Conservation (phyloP, 1,140 invertebrate genomes). For the Idris sp. region DNA sequence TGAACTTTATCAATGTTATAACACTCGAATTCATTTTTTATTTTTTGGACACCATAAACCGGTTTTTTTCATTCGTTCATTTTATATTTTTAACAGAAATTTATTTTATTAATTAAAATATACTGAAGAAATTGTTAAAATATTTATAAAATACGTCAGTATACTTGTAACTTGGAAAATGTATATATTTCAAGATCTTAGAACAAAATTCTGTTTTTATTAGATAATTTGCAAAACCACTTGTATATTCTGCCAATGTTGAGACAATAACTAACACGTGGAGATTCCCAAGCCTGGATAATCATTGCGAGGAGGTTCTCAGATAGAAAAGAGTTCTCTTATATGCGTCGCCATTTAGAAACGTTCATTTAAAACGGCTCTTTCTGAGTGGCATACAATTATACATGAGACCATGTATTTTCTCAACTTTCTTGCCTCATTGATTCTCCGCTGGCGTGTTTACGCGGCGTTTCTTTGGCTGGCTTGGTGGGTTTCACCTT, state of each 20-base stretch:
- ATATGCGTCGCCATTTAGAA: conserved; percentile 35
- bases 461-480: conserved; percentile 52
- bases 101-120: too few species aligned
- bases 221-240: too few species aligned
- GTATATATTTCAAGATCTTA: too few species aligned
- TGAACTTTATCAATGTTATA: too few species aligned
- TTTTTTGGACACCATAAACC: too few species aligned
- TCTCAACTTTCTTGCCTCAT: conserved; percentile 54
- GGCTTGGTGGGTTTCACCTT: conserved; percentile 57
- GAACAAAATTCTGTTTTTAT: too few species aligned
- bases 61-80: too few species aligned
- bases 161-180: too few species aligned
- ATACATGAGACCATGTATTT: conserved; percentile 47
- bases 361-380: conserved; percentile 37
- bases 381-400: conserved; percentile 61
- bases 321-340: conserved; percentile 42
- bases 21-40: too few species aligned
- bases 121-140: too few species aligned
- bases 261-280: conserved; percentile 37
- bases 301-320: conserved; percentile 50
- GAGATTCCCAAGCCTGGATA: conserved; percentile 36
- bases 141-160: too few species aligned
- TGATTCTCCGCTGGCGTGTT: conserved; percentile 64
- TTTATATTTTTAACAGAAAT: too few species aligned
- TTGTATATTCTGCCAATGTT: conserved; percentile 34